Percentiles rank a stretch among this genome's conserved stretches.
phyloP scores from a whole-genome alignment of 2,797 vertebrate genomes.

The Oreonectes daqikongensis region DNA sequence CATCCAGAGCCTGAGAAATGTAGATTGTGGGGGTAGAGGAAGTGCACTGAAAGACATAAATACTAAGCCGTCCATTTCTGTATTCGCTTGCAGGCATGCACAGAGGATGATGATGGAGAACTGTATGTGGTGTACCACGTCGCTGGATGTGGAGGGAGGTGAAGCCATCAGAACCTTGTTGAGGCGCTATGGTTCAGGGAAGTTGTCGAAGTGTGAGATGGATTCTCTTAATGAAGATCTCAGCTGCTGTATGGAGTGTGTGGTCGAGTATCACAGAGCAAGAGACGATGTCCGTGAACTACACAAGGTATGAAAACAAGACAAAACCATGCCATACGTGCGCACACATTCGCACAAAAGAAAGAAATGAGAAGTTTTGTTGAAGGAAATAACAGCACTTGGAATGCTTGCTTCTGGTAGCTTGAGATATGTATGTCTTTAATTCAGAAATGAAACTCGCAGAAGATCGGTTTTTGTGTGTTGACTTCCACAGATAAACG shows the following conservation, averaged over 20 bases:
- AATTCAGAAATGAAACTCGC: too few relatives aligned
- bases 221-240: constrained; percentile 77
- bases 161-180: constrained; percentile 64
- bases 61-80: neutral
- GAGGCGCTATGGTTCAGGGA: constrained; percentile 68
- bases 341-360: too few relatives aligned
- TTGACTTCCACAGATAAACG: too few relatives aligned
- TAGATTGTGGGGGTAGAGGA: too few relatives aligned
- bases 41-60: too few relatives aligned
- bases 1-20: too few relatives aligned
- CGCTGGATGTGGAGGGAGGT: constrained; percentile 59
- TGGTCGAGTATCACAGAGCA: constrained; percentile 81
- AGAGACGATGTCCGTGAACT: constrained; percentile 71
- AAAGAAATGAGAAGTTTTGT: too few relatives aligned
- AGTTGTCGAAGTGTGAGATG: constrained; percentile 59
- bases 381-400: too few relatives aligned
- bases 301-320: constrained; percentile 72
- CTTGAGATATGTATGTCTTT: too few relatives aligned
- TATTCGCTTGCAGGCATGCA: constrained; percentile 11
- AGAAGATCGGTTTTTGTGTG: too few relatives aligned
- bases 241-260: constrained; percentile 82
- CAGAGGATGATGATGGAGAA: constrained; percentile 73
- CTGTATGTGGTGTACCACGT: constrained; percentile 81
- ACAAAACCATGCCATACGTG: too few relatives aligned
- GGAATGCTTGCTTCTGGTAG: too few relatives aligned